Percentiles rank a stretch among this genome's conserved stretches.
These are phyloP conservation scores for Solenopsis fugax DNA, from an alignment of 1,140 invertebrate species.

Conservation along the genomic window DNA sequence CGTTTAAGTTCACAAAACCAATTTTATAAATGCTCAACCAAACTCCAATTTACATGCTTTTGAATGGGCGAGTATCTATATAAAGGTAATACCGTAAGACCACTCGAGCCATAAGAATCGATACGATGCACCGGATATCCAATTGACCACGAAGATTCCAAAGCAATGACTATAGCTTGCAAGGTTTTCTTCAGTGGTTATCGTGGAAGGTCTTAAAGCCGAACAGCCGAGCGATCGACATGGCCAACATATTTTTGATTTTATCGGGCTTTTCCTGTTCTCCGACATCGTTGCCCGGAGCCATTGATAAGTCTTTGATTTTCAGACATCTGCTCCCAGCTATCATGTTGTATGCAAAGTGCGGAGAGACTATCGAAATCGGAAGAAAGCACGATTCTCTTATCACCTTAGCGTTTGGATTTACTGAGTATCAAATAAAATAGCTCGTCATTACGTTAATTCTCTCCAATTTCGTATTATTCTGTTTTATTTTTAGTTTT, in stretches of 20 bases:
- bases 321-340: slow-evolving; percentile 22
- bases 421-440: background rate
- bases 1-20: background rate
- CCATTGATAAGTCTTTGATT: slow-evolving; percentile 59
- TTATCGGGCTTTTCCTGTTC: slow-evolving; percentile 64
- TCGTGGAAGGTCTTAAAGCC: slow-evolving; percentile 65
- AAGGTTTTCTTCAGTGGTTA: slow-evolving; percentile 53
- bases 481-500: background rate
- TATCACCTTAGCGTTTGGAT: background rate
- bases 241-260: slow-evolving; percentile 64
- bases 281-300: slow-evolving; percentile 4
- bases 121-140: slow-evolving; percentile 66
- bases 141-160: slow-evolving; percentile 66
- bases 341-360: slow-evolving; percentile 1
- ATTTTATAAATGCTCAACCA: slow-evolving; percentile 38
- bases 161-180: slow-evolving; percentile 61
- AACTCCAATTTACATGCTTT: slow-evolving; percentile 48
- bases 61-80: slow-evolving; percentile 16
- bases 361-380: background rate
- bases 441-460: background rate
- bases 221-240: slow-evolving; percentile 60
- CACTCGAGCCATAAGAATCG: slow-evolving; percentile 53
- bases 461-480: background rate
- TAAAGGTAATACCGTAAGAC: slow-evolving; percentile 32
- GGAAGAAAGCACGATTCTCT: background rate